These are phyloP conservation scores for Emys orbicularis DNA, from an alignment of 2,797 vertebrate genomes.

Conservation along the genomic window DNA sequence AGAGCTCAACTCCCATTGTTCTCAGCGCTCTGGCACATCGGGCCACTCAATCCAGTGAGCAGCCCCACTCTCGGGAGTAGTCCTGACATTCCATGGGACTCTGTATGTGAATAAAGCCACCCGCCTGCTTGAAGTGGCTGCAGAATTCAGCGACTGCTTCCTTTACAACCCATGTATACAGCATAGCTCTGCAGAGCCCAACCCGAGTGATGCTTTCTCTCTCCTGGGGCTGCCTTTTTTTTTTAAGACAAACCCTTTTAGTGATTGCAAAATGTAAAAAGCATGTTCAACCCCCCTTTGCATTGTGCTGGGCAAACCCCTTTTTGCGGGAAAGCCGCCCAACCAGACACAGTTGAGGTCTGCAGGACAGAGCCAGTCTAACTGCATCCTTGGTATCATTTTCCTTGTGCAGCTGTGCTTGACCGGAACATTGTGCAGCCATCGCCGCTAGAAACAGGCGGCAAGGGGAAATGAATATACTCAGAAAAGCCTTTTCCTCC, in stretches of 20 bases:
- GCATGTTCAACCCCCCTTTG: neutral
- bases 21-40: neutral
- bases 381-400: neutral
- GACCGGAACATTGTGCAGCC: neutral
- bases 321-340: neutral
- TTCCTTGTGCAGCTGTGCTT: neutral
- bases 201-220: neutral
- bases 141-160: neutral
- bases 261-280: neutral
- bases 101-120: neutral
- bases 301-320: neutral
- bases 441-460: neutral
- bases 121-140: neutral
- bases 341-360: neutral
- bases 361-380: neutral
- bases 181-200: neutral
- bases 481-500: neutral
- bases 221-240: neutral
- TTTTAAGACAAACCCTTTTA: neutral
- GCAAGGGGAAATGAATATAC: neutral
- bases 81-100: neutral
- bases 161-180: neutral
- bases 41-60: neutral
- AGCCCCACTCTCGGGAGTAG: neutral
- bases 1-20: neutral